phyloP scores from a whole-genome alignment of 2,888 invertebrate genomes.

The Ditula angustiorana region DNA sequence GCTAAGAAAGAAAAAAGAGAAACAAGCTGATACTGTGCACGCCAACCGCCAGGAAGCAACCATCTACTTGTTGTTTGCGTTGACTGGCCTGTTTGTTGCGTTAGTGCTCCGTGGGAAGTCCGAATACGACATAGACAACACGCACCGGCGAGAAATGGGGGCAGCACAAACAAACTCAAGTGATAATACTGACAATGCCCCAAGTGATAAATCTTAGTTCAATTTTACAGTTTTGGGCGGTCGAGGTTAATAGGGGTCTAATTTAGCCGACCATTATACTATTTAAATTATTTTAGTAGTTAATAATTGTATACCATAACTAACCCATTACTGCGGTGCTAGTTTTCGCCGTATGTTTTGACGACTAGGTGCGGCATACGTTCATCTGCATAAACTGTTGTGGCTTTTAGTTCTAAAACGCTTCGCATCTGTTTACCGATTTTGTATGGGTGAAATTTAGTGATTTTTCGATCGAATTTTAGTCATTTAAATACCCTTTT shows the following conservation, averaged over 20 bases:
- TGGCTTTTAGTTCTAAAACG: too few relatives aligned
- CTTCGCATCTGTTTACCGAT: background rate
- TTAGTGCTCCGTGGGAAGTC: constrained; percentile 58
- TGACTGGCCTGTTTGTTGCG: constrained; percentile 56
- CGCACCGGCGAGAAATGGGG: background rate
- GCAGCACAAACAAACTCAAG: background rate
- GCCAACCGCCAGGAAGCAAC: constrained; percentile 60
- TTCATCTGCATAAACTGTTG: too few relatives aligned
- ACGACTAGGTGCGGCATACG: too few relatives aligned
- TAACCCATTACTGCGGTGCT: too few relatives aligned
- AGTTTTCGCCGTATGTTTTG: too few relatives aligned
- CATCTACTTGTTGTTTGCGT: constrained; percentile 55
- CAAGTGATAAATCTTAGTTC: constrained; percentile 4
- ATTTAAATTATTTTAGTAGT: background rate
- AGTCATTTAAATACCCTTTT: constrained; percentile 42
- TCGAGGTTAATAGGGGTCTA: background rate
- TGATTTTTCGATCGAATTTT: background rate
- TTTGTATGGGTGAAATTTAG: background rate
- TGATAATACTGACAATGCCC: constrained; percentile 22
- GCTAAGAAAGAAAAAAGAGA: constrained; percentile 49
- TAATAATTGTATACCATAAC: background rate
- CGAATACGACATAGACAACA: constrained; percentile 62
- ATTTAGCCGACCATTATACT: background rate
- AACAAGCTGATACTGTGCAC: constrained; percentile 44
- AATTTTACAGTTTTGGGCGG: constrained; percentile 5